Evolutionary conservation across 2,113 vertebrate genomes (phyloP), one percentile per base, ranked within the genome.

Genomic region (Nothobranchius furzeri): DNA sequence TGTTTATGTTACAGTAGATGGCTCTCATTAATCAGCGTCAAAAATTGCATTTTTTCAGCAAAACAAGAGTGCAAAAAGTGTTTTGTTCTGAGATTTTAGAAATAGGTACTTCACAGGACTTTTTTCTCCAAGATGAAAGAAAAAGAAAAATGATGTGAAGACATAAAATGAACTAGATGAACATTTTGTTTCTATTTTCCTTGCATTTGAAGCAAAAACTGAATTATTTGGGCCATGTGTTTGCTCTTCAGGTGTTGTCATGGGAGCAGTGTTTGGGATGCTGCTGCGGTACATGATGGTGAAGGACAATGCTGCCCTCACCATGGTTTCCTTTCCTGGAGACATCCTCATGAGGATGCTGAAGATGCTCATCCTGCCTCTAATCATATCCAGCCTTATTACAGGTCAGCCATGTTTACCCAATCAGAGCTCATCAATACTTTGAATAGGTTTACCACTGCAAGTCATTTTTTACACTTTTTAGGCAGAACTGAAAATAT

Each of bases 331-430:
- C 59, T 95, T 95, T 70, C 94, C 94, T 0, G 94, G 94, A 47
- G 94, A 95, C 60, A 91, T 94, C 75, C 92, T 95, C 10, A 95
- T 95, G 94, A 92, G 94, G 76, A 94, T 94, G 94, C 81, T 95
- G 61, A 95, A 95, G 86, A 95, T 95, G 94, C 89, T 95, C 64
- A 95, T 95, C 75, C 87, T 95, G 65, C 94, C 94, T 12, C 92
- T 95, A 1, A 93, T 95, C 86, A 94, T 94, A 69, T 95, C 94
- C 85, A 95, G 94, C 68, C 93, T 95, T 11, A 95, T 95, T 79
- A 93, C 94, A 84, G 94, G 94, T 94, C 9, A 25, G 78, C 2
- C 14, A 3, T 5, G 2, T 50, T 49, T 40, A 40, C 37, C 9
- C 1, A 40, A 7, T 40, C 37, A 40, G 37, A 40, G 4, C 30